A percentile compares a stretch with the other conserved stretches of the same genome.
Evolutionary conservation across 2,113 vertebrate species (phyloP).

Genomic region (Callipepla californica): DNA sequence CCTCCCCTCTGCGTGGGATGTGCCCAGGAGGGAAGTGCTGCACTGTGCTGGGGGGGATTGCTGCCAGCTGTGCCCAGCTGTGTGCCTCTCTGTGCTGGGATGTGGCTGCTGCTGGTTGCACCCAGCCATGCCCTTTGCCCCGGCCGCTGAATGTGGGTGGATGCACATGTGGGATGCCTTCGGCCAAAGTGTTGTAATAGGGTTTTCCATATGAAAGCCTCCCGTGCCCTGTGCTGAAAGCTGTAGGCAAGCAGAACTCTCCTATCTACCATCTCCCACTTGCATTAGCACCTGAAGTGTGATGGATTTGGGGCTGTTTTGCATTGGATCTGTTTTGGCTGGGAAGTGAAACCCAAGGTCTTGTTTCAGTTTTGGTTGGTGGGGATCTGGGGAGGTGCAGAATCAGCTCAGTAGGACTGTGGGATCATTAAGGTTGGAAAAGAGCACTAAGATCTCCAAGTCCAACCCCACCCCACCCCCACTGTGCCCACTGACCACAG

Average conservation of each 20-base stretch:
- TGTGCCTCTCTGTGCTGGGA: not conserved
- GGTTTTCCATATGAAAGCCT: not conserved
- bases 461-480: not conserved
- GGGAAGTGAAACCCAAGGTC: not conserved
- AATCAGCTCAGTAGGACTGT: not conserved
- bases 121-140: conserved; percentile 30
- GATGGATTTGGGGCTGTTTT: not conserved
- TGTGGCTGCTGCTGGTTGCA: not conserved
- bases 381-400: not conserved
- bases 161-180: not conserved
- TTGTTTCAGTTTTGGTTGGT: not conserved
- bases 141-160: not conserved
- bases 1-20: not conserved
- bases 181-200: conserved; percentile 15
- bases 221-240: not conserved
- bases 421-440: too few relatives aligned
- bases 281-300: accelerated
- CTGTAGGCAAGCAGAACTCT: not conserved
- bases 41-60: not conserved
- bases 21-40: not conserved
- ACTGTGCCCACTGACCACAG: not conserved
- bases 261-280: not conserved
- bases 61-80: not conserved
- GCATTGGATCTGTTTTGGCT: not conserved
- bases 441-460: too few relatives aligned